These are phyloP conservation scores for Gymnocephalus cernua DNA, from an alignment of 2,113 vertebrate genomes.

Conservation along the genomic window DNA sequence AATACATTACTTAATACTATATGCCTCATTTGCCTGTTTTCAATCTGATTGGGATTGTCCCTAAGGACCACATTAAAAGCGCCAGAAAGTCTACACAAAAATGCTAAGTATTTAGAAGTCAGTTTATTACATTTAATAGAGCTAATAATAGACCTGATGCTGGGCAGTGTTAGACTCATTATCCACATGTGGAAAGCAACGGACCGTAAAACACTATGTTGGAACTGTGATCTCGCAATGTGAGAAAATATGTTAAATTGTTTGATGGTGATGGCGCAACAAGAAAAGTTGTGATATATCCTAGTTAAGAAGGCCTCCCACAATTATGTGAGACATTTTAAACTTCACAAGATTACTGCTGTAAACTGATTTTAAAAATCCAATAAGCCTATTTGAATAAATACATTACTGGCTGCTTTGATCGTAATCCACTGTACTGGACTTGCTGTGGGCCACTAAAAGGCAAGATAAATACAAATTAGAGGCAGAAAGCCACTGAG, in stretches of 20 bases:
- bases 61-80: neutral
- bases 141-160: neutral
- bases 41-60: constrained; percentile 3
- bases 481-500: neutral
- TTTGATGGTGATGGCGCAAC: neutral
- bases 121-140: neutral
- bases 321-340: neutral
- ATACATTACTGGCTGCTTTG: constrained; percentile 16
- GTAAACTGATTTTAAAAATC: constrained; percentile 16
- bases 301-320: neutral
- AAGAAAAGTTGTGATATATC: neutral
- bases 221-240: neutral
- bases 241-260: neutral
- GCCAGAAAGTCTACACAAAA: neutral
- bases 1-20: neutral
- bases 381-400: constrained; percentile 43
- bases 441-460: neutral
- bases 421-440: neutral
- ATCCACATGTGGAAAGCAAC: neutral
- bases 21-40: constrained; percentile 2
- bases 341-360: constrained; percentile 27
- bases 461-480: neutral
- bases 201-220: neutral
- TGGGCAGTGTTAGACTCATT: neutral
- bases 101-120: neutral